These are phyloP conservation scores for Cepaea hortensis DNA, from an alignment of 2,888 invertebrate genomes.

Conservation along the genomic window DNA sequence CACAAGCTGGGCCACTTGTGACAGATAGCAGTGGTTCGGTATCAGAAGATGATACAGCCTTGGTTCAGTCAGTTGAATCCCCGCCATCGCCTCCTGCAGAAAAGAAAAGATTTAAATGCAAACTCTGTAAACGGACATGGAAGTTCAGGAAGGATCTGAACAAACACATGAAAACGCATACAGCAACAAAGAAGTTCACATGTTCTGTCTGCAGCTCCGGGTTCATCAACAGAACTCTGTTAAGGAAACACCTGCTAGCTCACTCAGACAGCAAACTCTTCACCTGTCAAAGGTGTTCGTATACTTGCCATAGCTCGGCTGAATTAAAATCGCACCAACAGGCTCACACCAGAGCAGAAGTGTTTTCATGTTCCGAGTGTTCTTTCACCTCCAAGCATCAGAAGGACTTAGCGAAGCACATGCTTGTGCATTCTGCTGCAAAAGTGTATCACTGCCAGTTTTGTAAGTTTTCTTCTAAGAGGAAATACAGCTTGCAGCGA, in stretches of 20 bases:
- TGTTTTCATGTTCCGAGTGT: conserved; percentile 26
- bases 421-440: conserved; percentile 18
- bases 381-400: conserved; percentile 32
- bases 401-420: conserved; percentile 32
- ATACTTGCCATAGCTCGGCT: not conserved
- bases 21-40: not conserved
- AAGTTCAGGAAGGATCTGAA: conserved; percentile 19
- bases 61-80: conserved; percentile 12
- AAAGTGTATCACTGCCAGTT: conserved; percentile 34
- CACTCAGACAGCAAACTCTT: not conserved
- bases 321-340: conserved; percentile 24
- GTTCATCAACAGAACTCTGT: not conserved
- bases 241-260: conserved; percentile 22
- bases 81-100: not conserved
- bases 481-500: conserved; percentile 40
- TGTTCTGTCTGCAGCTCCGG: conserved; percentile 23
- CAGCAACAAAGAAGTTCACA: conserved; percentile 3
- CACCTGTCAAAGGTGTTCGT: conserved; percentile 18
- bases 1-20: not conserved
- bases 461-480: conserved; percentile 38
- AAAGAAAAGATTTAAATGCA: conserved; percentile 32
- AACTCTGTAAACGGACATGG: conserved; percentile 10
- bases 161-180: conserved; percentile 35
- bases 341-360: not conserved
- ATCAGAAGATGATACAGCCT: conserved; percentile 14